phyloP scores from a whole-genome alignment of 2,888 invertebrate species.

The Leptinotarsa peninsularis region DNA sequence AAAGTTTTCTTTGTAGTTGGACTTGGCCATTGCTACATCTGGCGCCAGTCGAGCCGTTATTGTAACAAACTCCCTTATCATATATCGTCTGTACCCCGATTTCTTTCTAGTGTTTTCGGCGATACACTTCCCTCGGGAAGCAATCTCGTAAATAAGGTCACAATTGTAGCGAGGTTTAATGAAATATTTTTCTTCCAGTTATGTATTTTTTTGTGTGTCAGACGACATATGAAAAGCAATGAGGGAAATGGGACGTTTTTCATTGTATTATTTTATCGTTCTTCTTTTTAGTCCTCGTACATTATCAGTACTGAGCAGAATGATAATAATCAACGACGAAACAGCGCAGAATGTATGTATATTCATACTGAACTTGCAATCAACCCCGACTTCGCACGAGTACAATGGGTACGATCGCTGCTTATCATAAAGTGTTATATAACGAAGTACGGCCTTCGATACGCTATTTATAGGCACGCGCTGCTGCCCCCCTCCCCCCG shows the following conservation, averaged over 20 bases:
- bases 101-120: not conserved
- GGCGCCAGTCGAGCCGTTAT: conserved; percentile 47
- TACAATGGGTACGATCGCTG: no score
- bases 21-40: conserved; percentile 44
- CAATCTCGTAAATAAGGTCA: conserved; percentile 19
- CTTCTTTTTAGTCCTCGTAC: not conserved
- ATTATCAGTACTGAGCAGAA: no score
- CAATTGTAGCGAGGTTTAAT: conserved; percentile 18
- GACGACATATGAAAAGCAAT: conserved; percentile 7
- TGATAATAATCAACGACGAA: not conserved
- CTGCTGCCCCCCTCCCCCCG: no score
- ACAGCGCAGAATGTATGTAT: not conserved
- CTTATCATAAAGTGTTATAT: no score
- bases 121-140: conserved; percentile 12
- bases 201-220: not conserved
- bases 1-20: conserved; percentile 45
- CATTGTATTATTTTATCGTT: not conserved
- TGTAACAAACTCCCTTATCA: conserved; percentile 42
- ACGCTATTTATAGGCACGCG: no score
- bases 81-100: conserved; percentile 35
- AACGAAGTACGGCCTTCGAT: no score
- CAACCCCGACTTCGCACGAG: no score
- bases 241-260: not conserved
- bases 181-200: conserved; percentile 9
- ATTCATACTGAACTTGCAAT: no score